Conservation (phyloP, 2,113 vertebrate species). For the Hystrix cristata region DNA sequence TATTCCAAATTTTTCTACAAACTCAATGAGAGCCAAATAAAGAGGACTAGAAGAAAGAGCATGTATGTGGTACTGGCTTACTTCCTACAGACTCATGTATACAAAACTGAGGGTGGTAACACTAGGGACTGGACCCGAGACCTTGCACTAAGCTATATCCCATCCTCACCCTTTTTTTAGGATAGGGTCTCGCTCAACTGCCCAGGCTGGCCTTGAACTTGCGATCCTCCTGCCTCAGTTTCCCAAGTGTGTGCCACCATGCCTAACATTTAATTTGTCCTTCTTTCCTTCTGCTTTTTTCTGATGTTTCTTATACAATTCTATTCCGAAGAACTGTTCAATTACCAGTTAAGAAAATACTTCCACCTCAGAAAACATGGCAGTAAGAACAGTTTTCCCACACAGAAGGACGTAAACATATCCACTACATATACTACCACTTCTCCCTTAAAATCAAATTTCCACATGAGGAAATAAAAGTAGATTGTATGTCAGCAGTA, state of each 20-base stretch:
- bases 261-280: background rate
- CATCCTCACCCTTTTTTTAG: background rate
- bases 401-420: constrained; percentile 15
- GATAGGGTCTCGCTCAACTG: background rate
- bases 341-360: background rate
- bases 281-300: background rate
- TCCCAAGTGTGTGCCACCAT: background rate
- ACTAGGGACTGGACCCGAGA: background rate
- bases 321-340: background rate
- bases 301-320: background rate
- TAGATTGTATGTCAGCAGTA: constrained; percentile 23
- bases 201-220: background rate
- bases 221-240: background rate
- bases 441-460: constrained; percentile 5
- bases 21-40: background rate
- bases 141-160: background rate
- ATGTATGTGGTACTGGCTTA: background rate
- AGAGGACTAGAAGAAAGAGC: background rate
- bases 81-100: background rate
- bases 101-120: background rate
- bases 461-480: constrained; percentile 8
- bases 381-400: background rate
- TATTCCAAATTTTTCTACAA: constrained; percentile 36
- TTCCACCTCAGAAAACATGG: background rate
- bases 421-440: background rate